These are phyloP conservation scores for Pterocles burchelli DNA, from an alignment of 2,113 vertebrate species.

Conservation along the genomic window DNA sequence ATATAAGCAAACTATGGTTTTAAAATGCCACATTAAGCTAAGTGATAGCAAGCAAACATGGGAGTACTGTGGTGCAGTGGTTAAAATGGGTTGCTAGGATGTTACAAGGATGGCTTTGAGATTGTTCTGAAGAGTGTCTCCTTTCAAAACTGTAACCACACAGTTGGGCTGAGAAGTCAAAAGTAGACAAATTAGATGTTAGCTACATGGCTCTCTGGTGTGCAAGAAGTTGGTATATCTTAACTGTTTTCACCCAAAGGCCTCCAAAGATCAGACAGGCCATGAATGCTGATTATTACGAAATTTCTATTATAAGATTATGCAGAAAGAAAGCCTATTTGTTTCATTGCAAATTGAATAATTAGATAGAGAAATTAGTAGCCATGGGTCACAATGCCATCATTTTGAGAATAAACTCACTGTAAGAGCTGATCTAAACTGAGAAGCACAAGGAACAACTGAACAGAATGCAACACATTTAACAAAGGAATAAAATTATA, in stretches of 20 bases:
- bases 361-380: conserved; percentile 2
- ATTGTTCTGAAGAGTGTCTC: neutral
- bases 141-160: neutral
- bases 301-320: neutral
- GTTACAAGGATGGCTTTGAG: neutral
- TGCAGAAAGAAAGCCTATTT: neutral
- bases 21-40: neutral
- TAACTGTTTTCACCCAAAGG: neutral
- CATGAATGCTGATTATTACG: neutral
- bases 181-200: neutral
- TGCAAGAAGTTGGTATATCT: neutral
- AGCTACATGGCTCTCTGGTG: neutral
- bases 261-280: neutral
- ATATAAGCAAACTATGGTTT: neutral
- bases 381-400: neutral
- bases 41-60: neutral
- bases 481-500: neutral
- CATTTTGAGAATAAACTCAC: neutral
- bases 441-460: neutral
- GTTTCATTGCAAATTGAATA: neutral
- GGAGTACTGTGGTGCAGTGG: neutral
- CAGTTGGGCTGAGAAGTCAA: neutral
- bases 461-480: neutral
- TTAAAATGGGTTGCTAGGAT: neutral
- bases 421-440: neutral